Evolutionary conservation across 2,888 invertebrate species (phyloP).

Genomic region (Oscheius sp.): DNA sequence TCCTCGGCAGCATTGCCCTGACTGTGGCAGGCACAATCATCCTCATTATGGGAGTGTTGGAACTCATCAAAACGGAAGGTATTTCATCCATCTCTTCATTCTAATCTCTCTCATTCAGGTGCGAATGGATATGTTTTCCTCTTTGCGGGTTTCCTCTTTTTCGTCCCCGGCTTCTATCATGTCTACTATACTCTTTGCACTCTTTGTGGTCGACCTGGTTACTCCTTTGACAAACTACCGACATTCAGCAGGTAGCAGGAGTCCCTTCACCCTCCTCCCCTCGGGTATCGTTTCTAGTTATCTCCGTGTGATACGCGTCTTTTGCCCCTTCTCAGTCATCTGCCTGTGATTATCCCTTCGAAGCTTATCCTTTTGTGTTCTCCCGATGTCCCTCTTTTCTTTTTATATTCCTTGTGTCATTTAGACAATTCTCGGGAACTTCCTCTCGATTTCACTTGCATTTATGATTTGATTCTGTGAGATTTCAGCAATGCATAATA

Average conservation of each 20-base stretch:
- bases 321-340: conserved; percentile 18
- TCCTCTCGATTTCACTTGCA: not conserved
- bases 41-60: conserved; percentile 41
- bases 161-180: conserved; percentile 68
- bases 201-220: conserved; percentile 65
- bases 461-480: too few species aligned
- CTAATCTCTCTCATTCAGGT: conserved; percentile 28
- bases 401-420: not conserved
- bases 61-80: conserved; percentile 41
- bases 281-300: not conserved
- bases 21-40: conserved; percentile 57
- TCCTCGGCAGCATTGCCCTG: conserved; percentile 60
- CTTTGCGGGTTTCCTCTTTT: conserved; percentile 55
- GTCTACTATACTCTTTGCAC: conserved; percentile 66
- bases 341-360: conserved; percentile 20
- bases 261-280: not conserved
- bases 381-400: not conserved
- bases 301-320: conserved; percentile 23
- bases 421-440: not conserved
- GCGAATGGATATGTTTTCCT: conserved; percentile 53
- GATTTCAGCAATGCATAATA: too few species aligned
- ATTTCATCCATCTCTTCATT: too few species aligned
- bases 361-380: not conserved
- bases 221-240: conserved; percentile 67
- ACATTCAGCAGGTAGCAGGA: conserved; percentile 55